Conservation (phyloP, 2,113 vertebrate genomes). For the Lathamus discolor region DNA sequence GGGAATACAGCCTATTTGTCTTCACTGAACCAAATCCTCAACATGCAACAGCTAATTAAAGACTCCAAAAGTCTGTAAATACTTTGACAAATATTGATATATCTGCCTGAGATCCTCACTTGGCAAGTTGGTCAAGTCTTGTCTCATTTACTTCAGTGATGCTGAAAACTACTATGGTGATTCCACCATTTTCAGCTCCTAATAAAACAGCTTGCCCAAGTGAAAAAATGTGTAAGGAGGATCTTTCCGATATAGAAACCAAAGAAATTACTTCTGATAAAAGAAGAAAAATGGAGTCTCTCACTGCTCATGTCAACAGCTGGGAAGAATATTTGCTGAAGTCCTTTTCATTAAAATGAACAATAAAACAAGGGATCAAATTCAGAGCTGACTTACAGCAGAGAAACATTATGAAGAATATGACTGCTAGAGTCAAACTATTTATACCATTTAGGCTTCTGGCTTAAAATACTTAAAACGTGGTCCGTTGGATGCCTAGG, state of each 20-base stretch:
- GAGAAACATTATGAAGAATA: background rate
- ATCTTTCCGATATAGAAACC: conserved; percentile 46
- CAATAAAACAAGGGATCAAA: conserved; percentile 10
- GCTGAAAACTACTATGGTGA: background rate
- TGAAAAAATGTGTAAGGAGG: conserved; percentile 20
- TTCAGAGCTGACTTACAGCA: background rate
- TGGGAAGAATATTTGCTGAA: background rate
- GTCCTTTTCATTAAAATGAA: conserved; percentile 22
- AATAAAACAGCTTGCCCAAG: conserved; percentile 39
- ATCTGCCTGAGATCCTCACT: background rate
- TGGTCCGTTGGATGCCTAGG: background rate
- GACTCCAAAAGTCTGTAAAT: conserved; percentile 42
- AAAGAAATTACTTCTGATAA: conserved; percentile 28
- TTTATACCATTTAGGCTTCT: background rate
- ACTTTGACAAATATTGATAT: conserved; percentile 36
- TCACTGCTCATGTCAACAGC: background rate
- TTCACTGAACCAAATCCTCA: conserved; percentile 52
- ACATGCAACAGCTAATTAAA: conserved; percentile 46
- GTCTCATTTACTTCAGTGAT: background rate
- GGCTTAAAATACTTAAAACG: background rate
- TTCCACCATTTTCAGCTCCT: conserved; percentile 41
- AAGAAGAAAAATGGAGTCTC: background rate
- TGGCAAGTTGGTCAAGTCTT: background rate
- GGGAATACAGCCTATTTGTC: conserved; percentile 7
- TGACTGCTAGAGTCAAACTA: background rate